Conservation (phyloP, 2,888 invertebrate species). For the Mesochorus sp. region DNA sequence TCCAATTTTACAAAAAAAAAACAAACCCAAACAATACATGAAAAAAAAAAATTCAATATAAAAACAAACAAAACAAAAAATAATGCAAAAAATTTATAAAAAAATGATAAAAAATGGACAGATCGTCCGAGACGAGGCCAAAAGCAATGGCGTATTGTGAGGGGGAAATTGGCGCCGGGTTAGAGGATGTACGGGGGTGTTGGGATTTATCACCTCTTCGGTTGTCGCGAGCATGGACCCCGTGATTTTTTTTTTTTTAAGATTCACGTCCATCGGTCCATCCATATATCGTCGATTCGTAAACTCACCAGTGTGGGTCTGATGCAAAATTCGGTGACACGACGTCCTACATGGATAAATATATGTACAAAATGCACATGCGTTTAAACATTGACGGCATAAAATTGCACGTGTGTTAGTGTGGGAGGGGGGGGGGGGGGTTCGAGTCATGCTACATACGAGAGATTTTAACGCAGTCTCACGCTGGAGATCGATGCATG, state of each 20-base stretch:
- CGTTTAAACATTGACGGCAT: too few relatives aligned
- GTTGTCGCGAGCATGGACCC: constrained; percentile 33
- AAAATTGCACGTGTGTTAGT: background rate
- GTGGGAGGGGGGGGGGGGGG: too few relatives aligned
- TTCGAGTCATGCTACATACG: constrained; percentile 12
- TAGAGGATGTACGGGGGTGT: constrained; percentile 58
- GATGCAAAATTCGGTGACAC: constrained; percentile 51
- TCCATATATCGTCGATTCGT: constrained; percentile 20
- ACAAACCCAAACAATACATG: background rate
- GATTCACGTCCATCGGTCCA: constrained; percentile 51
- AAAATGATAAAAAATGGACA: background rate
- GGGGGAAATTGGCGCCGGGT: constrained; percentile 55
- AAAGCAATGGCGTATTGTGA: constrained; percentile 38
- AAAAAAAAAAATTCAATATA: background rate
- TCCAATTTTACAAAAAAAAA: background rate
- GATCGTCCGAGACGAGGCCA: constrained; percentile 31
- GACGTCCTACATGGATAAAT: constrained; percentile 5
- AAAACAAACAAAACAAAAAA: too few relatives aligned
- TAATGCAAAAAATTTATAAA: background rate
- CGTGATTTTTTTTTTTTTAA: constrained; percentile 42
- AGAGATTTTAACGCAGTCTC: constrained; percentile 35
- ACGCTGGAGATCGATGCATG: constrained; percentile 64
- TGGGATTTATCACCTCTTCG: constrained; percentile 52
- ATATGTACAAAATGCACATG: constrained; percentile 9
- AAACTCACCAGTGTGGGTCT: background rate